These are phyloP conservation scores for Diaperis boleti DNA, from an alignment of 2,888 invertebrate species.

Conservation along the genomic window DNA sequence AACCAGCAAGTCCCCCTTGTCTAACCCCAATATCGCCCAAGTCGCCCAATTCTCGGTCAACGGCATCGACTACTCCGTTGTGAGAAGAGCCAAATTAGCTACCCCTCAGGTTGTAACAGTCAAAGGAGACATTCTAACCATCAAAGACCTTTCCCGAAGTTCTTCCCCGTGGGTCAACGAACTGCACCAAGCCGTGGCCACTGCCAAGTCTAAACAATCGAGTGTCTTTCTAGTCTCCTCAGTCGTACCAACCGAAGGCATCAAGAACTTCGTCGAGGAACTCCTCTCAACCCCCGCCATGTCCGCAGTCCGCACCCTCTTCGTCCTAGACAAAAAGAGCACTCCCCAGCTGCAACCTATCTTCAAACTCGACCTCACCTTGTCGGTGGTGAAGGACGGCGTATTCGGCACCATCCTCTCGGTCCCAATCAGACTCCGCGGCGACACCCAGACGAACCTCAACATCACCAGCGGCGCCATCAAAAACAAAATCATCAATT, in stretches of 20 bases:
- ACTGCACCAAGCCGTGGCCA: slow-evolving; percentile 50
- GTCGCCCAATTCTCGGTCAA: slow-evolving; percentile 56
- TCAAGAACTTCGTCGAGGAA: slow-evolving; percentile 57
- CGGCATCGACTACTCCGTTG: slow-evolving; percentile 56
- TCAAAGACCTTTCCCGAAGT: slow-evolving; percentile 57
- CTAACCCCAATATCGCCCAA: slow-evolving; percentile 51
- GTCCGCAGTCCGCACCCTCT: slow-evolving; percentile 63
- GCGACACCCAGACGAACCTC: slow-evolving; percentile 47
- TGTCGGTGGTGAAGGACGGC: slow-evolving; percentile 80
- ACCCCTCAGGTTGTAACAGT: slow-evolving; percentile 52
- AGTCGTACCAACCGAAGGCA: slow-evolving; percentile 60
- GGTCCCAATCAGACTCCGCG: slow-evolving; percentile 56
- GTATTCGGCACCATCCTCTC: slow-evolving; percentile 54
- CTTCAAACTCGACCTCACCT: slow-evolving; percentile 78
- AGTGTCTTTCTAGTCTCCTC: slow-evolving; percentile 57
- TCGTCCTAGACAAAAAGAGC: slow-evolving; percentile 72
- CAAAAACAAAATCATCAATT: slow-evolving; percentile 55
- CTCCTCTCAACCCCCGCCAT: slow-evolving; percentile 53
- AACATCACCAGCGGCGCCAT: slow-evolving; percentile 47
- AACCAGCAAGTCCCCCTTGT: slow-evolving; percentile 50
- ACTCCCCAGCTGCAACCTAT: slow-evolving; percentile 75
- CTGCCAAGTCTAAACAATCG: slow-evolving; percentile 46
- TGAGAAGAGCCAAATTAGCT: slow-evolving; percentile 54
- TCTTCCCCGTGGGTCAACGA: slow-evolving; percentile 59
- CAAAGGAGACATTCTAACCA: slow-evolving; percentile 58